These are phyloP conservation scores for Onthophagus sagittarius DNA, from an alignment of 2,888 invertebrate genomes.

Conservation along the genomic window DNA sequence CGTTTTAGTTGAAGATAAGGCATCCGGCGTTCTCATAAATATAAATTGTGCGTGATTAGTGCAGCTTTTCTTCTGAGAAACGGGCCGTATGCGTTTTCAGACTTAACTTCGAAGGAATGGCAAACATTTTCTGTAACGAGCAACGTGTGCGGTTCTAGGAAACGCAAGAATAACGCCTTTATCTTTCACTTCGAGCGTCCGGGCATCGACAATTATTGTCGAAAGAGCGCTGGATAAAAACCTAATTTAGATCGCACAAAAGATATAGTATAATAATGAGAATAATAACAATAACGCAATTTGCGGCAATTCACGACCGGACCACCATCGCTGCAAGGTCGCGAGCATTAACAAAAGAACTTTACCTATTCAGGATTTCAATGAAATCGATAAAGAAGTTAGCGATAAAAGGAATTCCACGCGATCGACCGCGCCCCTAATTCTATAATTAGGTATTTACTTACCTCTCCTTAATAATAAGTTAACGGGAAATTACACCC, in stretches of 20 bases:
- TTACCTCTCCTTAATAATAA: neutral
- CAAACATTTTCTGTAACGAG: neutral
- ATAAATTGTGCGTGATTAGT: neutral
- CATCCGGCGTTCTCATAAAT: neutral
- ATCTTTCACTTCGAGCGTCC: neutral
- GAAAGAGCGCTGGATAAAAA: neutral
- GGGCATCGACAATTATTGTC: neutral
- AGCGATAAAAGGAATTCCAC: neutral
- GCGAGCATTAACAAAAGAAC: neutral
- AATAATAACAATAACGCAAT: slow-evolving; percentile 6
- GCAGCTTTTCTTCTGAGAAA: neutral
- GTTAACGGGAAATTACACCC: neutral
- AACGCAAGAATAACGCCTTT: slow-evolving; percentile 5
- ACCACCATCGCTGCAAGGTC: slow-evolving; percentile 3
- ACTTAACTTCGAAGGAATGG: neutral
- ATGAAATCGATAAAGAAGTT: neutral
- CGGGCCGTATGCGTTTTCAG: neutral
- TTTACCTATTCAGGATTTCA: neutral
- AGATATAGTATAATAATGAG: neutral
- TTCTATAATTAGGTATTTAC: neutral
- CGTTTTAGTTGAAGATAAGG: neutral
- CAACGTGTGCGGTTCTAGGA: neutral
- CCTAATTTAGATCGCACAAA: slow-evolving; percentile 10
- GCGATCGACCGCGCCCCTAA: neutral
- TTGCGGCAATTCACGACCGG: slow-evolving; percentile 2